These are phyloP conservation scores for Crypturellus undulatus DNA, from an alignment of 2,113 vertebrate species.

Conservation along the genomic window DNA sequence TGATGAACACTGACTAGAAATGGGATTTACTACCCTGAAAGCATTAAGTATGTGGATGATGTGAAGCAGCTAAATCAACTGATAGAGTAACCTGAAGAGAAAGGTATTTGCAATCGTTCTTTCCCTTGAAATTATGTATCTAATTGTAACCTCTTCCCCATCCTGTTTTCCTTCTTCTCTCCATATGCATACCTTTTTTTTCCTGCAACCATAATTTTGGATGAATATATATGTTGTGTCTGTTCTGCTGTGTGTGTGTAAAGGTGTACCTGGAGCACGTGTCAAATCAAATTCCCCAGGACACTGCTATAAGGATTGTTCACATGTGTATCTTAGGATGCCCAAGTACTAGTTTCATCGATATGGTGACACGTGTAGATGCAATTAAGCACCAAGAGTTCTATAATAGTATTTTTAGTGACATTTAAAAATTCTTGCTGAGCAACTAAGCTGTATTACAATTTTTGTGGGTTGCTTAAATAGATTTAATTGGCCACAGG, in stretches of 20 bases:
- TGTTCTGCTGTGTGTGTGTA: not conserved
- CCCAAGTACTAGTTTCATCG: not conserved
- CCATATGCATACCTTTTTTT: not conserved
- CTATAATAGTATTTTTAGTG: not conserved
- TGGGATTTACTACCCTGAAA: not conserved
- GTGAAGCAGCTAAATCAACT: not conserved
- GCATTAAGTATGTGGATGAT: not conserved
- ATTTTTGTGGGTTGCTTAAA: not conserved
- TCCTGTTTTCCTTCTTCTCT: accelerated
- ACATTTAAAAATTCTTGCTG: not conserved
- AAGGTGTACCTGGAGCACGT: accelerated
- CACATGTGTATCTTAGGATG: accelerated
- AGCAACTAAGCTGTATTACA: not conserved
- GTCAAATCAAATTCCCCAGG: accelerated
- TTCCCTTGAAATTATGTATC: not conserved
- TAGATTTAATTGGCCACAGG: not conserved
- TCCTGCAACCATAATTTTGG: not conserved
- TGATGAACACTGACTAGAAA: not conserved
- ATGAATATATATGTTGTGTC: not conserved
- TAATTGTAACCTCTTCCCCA: not conserved
- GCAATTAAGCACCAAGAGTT: not conserved
- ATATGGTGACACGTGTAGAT: not conserved
- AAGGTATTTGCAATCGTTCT: not conserved
- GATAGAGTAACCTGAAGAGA: not conserved
- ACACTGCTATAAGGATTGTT: accelerated